Base-by-base conservation (phyloP, 2,888 invertebrate genomes). In the Cheilosia vulpina region DNA sequence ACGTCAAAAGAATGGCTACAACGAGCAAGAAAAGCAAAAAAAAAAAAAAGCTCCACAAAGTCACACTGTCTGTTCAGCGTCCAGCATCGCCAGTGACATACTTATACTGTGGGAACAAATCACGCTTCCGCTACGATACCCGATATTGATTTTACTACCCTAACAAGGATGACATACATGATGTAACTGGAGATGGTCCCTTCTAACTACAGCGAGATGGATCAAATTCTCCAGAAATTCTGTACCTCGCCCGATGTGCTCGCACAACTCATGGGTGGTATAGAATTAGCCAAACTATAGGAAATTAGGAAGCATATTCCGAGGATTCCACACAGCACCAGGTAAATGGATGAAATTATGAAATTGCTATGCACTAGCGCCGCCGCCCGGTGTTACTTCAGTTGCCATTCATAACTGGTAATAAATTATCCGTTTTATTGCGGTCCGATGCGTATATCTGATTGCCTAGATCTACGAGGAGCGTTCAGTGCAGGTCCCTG, bases 61-160 rank as follows among this genome's bases (percentile, higher is more conserved):
- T 62, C 80, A 68, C 47, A 65, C 58, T 72, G 76, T 71, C 80
- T 85, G 75, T 81, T 53, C 85, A 85, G 85, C 85, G 81, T 81
- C 85, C 27, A 80, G 81, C 85, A 81, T 77, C 85, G 77, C 66
- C 27, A 41, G 50, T 72, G 81, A 81, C 72, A 81, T 85, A 85
- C 72, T 76, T 81, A 77, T 85, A 77, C 81, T 81, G 81, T 85
- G 85, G 85, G 85, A 85, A 85, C 71, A 68, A 55, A 76, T 76
- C 55, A 80, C 60, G 62, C 80, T 84, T 84, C 84, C 84, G 84
- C 77, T 50, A 62, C 50, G 85, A 77, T 81, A 85, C 76, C 72
- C 38, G 85, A 85, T 85, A 85, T 57, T 68, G 57, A 81, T 72
- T 73, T 76, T 81, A 58, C 81, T 72, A 38, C 55, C 73, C 62